These are phyloP conservation scores for Triplophysa tibetana DNA, from an alignment of 2,113 vertebrate genomes.

Conservation along the genomic window DNA sequence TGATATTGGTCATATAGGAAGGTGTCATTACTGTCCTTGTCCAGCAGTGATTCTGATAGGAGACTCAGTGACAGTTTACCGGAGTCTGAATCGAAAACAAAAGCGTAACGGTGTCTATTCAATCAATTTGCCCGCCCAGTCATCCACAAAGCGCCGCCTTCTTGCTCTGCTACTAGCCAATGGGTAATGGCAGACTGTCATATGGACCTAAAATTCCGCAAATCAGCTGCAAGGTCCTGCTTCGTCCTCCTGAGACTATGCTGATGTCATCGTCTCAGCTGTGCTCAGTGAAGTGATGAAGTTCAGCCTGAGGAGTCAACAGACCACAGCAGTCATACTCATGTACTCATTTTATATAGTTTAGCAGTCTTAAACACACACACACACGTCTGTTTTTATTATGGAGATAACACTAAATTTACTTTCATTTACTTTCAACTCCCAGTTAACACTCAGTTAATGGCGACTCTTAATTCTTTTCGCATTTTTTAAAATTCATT, in stretches of 20 bases:
- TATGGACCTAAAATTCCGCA: background rate
- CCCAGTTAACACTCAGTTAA: too few relatives aligned
- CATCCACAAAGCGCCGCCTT: constrained; percentile 11
- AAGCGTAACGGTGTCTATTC: constrained; percentile 21
- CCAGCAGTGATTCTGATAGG: constrained; percentile 13
- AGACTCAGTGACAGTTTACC: constrained; percentile 14
- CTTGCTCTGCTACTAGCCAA: background rate
- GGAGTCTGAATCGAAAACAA: constrained; percentile 14
- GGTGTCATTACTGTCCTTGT: constrained; percentile 4
- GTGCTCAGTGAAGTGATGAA: constrained; percentile 33
- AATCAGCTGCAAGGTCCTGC: constrained; percentile 23
- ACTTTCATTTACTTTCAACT: too few relatives aligned
- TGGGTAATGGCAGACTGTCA: background rate
- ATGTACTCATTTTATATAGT: background rate
- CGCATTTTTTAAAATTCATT: too few relatives aligned
- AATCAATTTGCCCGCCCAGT: constrained; percentile 23
- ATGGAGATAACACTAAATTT: background rate
- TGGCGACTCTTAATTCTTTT: too few relatives aligned
- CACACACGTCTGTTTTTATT: background rate
- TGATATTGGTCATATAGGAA: constrained; percentile 12
- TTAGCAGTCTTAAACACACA: background rate
- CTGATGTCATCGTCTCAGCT: constrained; percentile 43
- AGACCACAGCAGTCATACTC: constrained; percentile 9
- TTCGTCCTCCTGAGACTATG: background rate
- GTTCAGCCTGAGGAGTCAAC: constrained; percentile 26